phyloP scores from a whole-genome alignment of 37 sponge, comb jelly and placozoan genomes.

The Cliona cf. orientalis region DNA sequence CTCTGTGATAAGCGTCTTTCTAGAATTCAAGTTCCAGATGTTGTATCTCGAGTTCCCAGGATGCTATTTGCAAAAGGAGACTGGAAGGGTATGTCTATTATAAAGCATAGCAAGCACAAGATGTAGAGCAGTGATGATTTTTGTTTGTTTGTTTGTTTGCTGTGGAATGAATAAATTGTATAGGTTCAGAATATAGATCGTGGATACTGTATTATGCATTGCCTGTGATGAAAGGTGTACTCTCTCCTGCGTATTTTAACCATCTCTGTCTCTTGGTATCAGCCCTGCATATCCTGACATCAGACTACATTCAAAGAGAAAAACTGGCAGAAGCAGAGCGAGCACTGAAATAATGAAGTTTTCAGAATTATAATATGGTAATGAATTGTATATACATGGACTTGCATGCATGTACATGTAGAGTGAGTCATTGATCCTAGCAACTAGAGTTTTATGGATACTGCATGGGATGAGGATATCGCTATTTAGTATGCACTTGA shows the following conservation, averaged over 20 bases:
- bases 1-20: background rate
- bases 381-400: background rate
- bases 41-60: background rate
- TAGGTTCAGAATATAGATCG: background rate
- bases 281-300: background rate
- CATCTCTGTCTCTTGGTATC: background rate
- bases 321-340: background rate
- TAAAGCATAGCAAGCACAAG: background rate
- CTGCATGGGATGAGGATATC: too few species aligned
- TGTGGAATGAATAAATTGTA: too few species aligned
- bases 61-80: background rate
- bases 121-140: background rate
- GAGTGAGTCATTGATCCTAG: too few species aligned
- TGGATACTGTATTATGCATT: background rate
- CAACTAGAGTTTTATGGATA: too few species aligned
- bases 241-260: background rate
- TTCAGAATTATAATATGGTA: constrained; percentile 1
- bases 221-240: background rate
- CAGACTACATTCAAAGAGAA: background rate
- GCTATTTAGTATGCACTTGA: too few species aligned
- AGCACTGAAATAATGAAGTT: background rate
- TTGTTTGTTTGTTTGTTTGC: background rate
- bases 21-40: background rate
- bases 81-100: background rate
- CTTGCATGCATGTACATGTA: background rate